Percentiles rank a stretch among this genome's conserved stretches.
Evolutionary conservation across 2,888 invertebrate genomes (phyloP).

Genomic region (Napeogenes inachia): DNA sequence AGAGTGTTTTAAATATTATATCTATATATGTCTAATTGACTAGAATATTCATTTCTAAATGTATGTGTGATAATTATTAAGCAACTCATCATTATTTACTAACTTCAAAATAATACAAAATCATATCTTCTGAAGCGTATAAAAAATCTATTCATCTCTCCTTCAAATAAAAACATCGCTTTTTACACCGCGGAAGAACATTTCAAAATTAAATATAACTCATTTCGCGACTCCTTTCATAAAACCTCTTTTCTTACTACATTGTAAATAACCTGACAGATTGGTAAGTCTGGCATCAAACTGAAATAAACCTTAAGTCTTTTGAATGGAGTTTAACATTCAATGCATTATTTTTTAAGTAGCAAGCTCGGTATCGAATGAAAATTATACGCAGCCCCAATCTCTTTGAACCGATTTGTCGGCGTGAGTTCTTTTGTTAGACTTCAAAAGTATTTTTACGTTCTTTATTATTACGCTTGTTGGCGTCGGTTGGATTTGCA

Average conservation of each 20-base stretch:
- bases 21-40: too few relatives aligned
- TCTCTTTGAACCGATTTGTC: constrained; percentile 66
- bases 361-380: constrained; percentile 60
- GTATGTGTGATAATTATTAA: too few relatives aligned
- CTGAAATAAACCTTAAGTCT: constrained; percentile 19
- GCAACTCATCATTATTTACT: too few relatives aligned
- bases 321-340: constrained; percentile 16
- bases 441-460: constrained; percentile 63
- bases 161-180: constrained; percentile 42
- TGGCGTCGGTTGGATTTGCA: constrained; percentile 38
- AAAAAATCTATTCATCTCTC: constrained; percentile 30
- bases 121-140: too few relatives aligned
- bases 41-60: too few relatives aligned
- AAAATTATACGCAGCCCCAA: constrained; percentile 56
- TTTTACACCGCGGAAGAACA: constrained; percentile 40
- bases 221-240: constrained; percentile 61
- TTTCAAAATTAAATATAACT: constrained; percentile 59
- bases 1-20: too few relatives aligned
- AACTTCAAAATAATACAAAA: too few relatives aligned
- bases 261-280: constrained; percentile 59
- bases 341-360: constrained; percentile 40
- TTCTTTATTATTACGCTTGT: constrained; percentile 64
- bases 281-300: constrained; percentile 4
- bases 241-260: constrained; percentile 51
- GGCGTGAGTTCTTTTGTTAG: constrained; percentile 59